Conservation (phyloP, 2,888 invertebrate species). For the Acrocyrtus sp. region DNA sequence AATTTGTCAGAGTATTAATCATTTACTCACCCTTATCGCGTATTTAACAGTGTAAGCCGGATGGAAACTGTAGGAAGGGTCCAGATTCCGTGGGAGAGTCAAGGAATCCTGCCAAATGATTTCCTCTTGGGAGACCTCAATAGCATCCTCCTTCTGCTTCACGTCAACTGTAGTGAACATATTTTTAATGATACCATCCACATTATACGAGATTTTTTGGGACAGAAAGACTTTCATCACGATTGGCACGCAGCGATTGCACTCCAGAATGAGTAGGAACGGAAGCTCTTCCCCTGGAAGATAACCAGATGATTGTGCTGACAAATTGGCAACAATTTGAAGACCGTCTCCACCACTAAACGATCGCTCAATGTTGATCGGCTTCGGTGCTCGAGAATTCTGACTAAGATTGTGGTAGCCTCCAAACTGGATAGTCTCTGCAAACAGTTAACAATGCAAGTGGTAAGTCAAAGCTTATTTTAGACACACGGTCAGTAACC, state of each 20-base stretch:
- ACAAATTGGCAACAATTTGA: slow-evolving; percentile 25
- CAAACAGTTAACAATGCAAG: no score
- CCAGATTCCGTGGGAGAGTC: slow-evolving; percentile 20
- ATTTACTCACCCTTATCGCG: slow-evolving; percentile 36
- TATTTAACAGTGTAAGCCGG: slow-evolving; percentile 41
- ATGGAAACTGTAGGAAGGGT: slow-evolving; percentile 30
- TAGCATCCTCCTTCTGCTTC: slow-evolving; percentile 32
- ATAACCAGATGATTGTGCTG: slow-evolving; percentile 22
- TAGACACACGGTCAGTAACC: no score
- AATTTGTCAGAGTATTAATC: no score
- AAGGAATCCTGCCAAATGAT: slow-evolving; percentile 37
- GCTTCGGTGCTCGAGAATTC: slow-evolving; percentile 14
- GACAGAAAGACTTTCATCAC: slow-evolving; percentile 46
- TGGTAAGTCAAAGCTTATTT: no score
- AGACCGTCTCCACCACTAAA: slow-evolving; percentile 35
- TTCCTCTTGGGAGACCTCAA: slow-evolving; percentile 24
- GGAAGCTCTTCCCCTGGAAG: slow-evolving; percentile 33
- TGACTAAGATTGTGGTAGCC: slow-evolving; percentile 36
- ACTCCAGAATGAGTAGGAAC: slow-evolving; percentile 31
- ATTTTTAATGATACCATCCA: slow-evolving; percentile 37
- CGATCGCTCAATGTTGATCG: slow-evolving; percentile 37
- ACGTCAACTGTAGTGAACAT: slow-evolving; percentile 36
- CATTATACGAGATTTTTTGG: slow-evolving; percentile 40
- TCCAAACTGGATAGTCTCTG: slow-evolving; percentile 30
- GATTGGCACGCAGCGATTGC: slow-evolving; percentile 33